These are phyloP conservation scores for Eira barbara DNA, from an alignment of 2,113 vertebrate genomes.

Conservation along the genomic window DNA sequence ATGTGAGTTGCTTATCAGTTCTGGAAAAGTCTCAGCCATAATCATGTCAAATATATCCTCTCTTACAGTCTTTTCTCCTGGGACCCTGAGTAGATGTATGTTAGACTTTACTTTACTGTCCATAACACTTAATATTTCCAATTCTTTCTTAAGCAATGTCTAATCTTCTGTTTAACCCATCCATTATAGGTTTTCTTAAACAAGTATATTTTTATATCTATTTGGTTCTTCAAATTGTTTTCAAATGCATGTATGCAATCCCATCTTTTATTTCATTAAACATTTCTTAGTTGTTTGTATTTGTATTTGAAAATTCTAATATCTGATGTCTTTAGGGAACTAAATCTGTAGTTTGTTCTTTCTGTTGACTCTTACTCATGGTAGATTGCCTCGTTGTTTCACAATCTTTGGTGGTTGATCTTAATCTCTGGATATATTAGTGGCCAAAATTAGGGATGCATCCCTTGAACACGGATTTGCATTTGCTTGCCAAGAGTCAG, in stretches of 20 bases:
- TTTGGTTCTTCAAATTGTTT: slow-evolving; percentile 26
- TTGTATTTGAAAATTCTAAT: neutral
- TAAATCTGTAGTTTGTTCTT: neutral
- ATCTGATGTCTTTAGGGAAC: neutral
- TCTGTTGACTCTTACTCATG: neutral
- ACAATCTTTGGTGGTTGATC: neutral
- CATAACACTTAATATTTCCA: neutral
- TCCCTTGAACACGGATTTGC: neutral
- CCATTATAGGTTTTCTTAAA: neutral
- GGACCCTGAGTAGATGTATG: neutral
- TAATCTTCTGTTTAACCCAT: slow-evolving; percentile 6
- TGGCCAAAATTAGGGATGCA: neutral
- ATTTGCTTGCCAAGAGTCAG: neutral
- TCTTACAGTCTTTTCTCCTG: neutral
- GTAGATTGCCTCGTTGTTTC: neutral
- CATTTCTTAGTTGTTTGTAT: slow-evolving; percentile 11
- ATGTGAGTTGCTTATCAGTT: neutral
- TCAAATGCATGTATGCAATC: neutral
- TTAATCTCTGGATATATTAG: neutral
- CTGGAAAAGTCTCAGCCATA: neutral
- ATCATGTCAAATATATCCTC: neutral
- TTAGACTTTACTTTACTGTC: neutral
- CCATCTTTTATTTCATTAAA: neutral
- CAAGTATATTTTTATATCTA: neutral
- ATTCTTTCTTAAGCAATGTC: neutral